A percentile compares a stretch with the other conserved stretches of the same genome.
These are phyloP conservation scores for Manacus vitellinus DNA, from an alignment of 2,113 vertebrate species.

Conservation along the genomic window DNA sequence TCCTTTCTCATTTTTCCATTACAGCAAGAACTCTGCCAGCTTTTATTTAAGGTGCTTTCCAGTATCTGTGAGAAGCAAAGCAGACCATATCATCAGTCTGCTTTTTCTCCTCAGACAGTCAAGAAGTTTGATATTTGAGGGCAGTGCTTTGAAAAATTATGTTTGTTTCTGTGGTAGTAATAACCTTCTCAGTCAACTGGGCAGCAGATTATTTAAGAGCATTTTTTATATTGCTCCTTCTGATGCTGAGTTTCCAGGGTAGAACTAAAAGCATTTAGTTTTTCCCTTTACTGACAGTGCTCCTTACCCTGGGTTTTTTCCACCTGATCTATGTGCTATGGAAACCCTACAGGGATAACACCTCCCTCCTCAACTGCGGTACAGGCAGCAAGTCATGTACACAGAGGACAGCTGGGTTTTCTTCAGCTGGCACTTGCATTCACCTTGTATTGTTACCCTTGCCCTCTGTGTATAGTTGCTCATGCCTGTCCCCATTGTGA, in stretches of 20 bases:
- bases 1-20: conserved; percentile 40
- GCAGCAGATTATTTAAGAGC: not conserved
- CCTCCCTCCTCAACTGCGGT: not conserved
- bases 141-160: not conserved
- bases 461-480: rapidly evolving
- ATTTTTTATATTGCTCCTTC: not conserved
- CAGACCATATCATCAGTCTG: not conserved
- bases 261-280: not conserved
- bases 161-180: not conserved
- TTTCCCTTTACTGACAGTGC: not conserved
- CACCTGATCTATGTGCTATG: rapidly evolving
- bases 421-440: not conserved
- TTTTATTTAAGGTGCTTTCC: not conserved
- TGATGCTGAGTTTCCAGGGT: not conserved
- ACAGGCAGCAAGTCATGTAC: rapidly evolving
- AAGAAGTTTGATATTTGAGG: not conserved
- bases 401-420: not conserved
- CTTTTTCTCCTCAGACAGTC: not conserved
- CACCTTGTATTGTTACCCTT: not conserved
- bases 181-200: conserved; percentile 2
- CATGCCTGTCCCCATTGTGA: rapidly evolving
- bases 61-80: not conserved
- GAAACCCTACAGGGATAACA: not conserved
- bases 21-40: not conserved
- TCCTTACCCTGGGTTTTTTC: not conserved